Evolutionary conservation across 2,888 invertebrate genomes (phyloP), one percentile per base, ranked within the genome.

Genomic region (Sicus ferrugineus): DNA sequence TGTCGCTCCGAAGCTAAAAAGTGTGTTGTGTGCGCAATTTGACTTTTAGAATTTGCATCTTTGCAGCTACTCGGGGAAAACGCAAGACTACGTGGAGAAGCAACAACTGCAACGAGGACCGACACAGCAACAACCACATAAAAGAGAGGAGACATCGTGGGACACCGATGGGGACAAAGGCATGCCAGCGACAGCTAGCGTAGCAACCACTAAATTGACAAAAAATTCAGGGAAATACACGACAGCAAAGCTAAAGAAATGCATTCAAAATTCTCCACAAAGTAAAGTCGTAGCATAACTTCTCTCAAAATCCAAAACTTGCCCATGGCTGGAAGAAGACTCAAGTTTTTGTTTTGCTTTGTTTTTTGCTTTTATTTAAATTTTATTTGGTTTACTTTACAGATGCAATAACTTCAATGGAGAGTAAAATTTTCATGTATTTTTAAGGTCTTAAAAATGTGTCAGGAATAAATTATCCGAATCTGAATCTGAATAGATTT

Each of bases 11-110:
- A 42, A 23, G 23, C 61, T 61, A 38, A 61, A 38, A 61, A 61
- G 38, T 61, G 21, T 61, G 42, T 42, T 61, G 23, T 61, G 42
- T n/a, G 61, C 42, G 42, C 61, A 61, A 61, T 61, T 61, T 61
- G 61, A 38, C 61, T 61, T 61, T 61, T 14, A 23, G 16, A 38
- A 38, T 21, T 61, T 38, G 42, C 61, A 26, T 38, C 26, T 38
- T 38, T 34, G n/a, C n/a, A n/a, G n/a, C n/a, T n/a, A 34, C 34
- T 34, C 42, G 4, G 16, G 7, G 3, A 9, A 4, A 7, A 16
- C 42, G 14, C 42, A 42, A 9, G 42, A n/a, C n/a, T n/a, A n/a
- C n/a, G n/a, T n/a, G n/a, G n/a, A 9, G n/a, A 42, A 42, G n/a
- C 42, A 42, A n/a, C n/a, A n/a, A n/a, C n/a, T n/a, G n/a, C n/a